Base-by-base conservation (phyloP, 2,113 vertebrate species). In the Xiphias gladius region DNA sequence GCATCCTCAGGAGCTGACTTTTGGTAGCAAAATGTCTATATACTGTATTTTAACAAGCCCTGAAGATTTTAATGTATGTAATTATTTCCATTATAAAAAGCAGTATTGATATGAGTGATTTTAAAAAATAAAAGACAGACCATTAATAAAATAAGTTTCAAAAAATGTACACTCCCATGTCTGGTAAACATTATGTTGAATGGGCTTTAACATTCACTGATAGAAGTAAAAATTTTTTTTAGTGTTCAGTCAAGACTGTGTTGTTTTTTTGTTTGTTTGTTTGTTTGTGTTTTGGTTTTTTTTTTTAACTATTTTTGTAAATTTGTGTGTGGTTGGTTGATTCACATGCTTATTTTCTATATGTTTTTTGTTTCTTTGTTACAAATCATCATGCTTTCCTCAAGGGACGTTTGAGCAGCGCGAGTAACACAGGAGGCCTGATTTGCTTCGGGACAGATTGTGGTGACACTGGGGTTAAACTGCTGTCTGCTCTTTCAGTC, bases 401-500 rank as follows among this genome's bases (percentile, higher is more conserved):
- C 1, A 11, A 3, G 55, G 12, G 52, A 54, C 70, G 43, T 70
- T 5, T 75, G 16, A 28, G n/a, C 20, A 54, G 20, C 10, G 12
- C 20, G 14, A 58, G 30, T 37, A 20, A 26, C 26, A 20, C 30
- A 46, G 37, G 17, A 55, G 61, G 65, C 30, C 59, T 61, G 55
- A 70, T 83, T 17, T 80, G 59, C 80, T 76, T 28, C 0, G 0
- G 8, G 4, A 0, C 5, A 19, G 12, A 4, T 66, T 76, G 22
- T 46, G 17, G 10, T 30, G 32, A 41, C 4, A 4, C 17, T 81
- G 54, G 61, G 73, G 82, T 86, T 66, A 48, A 83, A 76, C 59
- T 26, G 46, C 8, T 48, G 10, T 19, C 52, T 65, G 39, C 24
- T 1, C 0, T 73, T 43, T 75, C 30, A 70, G 20, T 30, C n/a